These are phyloP conservation scores for Austrolebias charrua DNA, from an alignment of 2,797 vertebrate genomes.

Conservation along the genomic window DNA sequence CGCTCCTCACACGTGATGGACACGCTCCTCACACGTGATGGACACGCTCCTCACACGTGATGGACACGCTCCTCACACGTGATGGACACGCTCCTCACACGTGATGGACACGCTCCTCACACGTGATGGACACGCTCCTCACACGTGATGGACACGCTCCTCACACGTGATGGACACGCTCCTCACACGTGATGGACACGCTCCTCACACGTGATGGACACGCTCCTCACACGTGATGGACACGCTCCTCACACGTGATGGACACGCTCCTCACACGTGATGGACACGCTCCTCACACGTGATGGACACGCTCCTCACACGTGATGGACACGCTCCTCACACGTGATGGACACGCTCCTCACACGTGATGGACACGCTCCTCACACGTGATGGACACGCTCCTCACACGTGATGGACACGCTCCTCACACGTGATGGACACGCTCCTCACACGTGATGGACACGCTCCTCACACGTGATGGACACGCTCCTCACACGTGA, in stretches of 20 bases:
- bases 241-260: constrained; percentile 2
- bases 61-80: not conserved
- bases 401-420: constrained; percentile 1
- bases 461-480: constrained; percentile 2
- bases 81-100: constrained; percentile 1
- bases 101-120: constrained; percentile 1
- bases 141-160: constrained; percentile 1
- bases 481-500: constrained; percentile 1
- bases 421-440: constrained; percentile 2
- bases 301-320: constrained; percentile 1
- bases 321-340: constrained; percentile 1
- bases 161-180: constrained; percentile 1
- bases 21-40: constrained; percentile 2
- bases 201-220: constrained; percentile 2
- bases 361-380: constrained; percentile 1
- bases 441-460: constrained; percentile 2
- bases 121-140: constrained; percentile 3
- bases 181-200: constrained; percentile 1
- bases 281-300: not conserved
- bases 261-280: constrained; percentile 1
- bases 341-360: constrained; percentile 3
- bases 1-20: constrained; percentile 2
- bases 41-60: constrained; percentile 1
- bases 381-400: constrained; percentile 1
- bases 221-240: constrained; percentile 2